Base-by-base conservation (phyloP, 2,888 invertebrate genomes). In the Drosophila trichaetosa region DNA sequence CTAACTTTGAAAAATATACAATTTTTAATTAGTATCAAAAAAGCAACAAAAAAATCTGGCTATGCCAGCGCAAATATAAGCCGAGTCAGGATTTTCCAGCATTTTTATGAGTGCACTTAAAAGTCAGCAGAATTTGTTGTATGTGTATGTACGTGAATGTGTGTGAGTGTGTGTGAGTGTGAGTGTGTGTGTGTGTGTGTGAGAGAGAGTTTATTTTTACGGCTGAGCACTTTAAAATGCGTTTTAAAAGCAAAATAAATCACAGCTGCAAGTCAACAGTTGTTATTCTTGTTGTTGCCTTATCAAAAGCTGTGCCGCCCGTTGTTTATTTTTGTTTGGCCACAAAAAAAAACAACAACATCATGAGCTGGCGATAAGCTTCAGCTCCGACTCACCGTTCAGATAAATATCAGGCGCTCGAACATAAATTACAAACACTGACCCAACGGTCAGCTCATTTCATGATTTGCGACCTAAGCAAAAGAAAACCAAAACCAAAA, bases 1-100 rank as follows among this genome's bases (percentile, higher is more conserved):
- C 65, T 69, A 90, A 90, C 89, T 80, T 90, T 90, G 72, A 85
- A 76, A 88, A 83, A 86, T 83, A 80, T 76, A 68, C 75, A 88
- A 77, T 89, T 88, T 90, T 86, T 88, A 85, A 88, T 90, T 88
- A 88, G 83, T 86, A 73, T 49, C 65, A 68, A 68, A 83, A 71
- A 62, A 64, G 53, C 16, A 46, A n/a, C 0, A 4, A 46, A n/a
- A 42, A 42, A 70, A 51, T 33, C 33, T 33, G 33, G 33, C 33
- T 33, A 54, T 56, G 54, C 51, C 24, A 65, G 52, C n/a, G 68
- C 54, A 82, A 77, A 79, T 70, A 71, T 57, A 61, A 64, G 49
- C 52, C 54, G 46, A 46, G 56, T 40, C 38, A 40, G 54, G 27
- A 61, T 52, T 58, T 54, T 27, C 18, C 66, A 52, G 21, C 34